Evolutionary conservation across 1,140 invertebrate genomes (phyloP).

Genomic region (Leptonema lineaticorne): DNA sequence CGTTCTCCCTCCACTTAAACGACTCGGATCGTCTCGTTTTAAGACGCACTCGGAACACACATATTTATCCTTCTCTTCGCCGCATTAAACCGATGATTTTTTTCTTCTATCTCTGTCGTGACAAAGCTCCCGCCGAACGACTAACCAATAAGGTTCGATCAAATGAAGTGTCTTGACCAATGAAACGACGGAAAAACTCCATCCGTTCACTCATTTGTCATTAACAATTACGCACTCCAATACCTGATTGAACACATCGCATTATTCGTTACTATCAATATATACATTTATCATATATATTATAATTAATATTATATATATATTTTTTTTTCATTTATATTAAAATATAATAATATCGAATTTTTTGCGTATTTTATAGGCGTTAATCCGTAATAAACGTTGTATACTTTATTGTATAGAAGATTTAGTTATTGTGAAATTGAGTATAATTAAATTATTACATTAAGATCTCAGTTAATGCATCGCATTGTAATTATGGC

Average conservation of each 20-base stretch:
- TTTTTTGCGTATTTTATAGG: too few species aligned
- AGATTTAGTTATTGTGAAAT: too few species aligned
- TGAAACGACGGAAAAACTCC: conserved; percentile 15
- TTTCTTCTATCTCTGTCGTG: conserved; percentile 10
- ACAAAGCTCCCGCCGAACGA: neutral
- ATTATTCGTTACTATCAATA: too few species aligned
- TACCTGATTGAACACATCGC: neutral
- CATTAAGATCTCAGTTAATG: too few species aligned
- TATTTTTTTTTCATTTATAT: too few species aligned
- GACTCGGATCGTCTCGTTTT: neutral
- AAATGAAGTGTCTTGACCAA: conserved; percentile 27
- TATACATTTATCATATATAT: too few species aligned
- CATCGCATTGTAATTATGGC: too few species aligned
- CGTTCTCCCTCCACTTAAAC: conserved; percentile 13
- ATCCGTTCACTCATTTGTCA: conserved; percentile 8
- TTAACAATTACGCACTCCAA: conserved; percentile 12
- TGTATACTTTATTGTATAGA: too few species aligned
- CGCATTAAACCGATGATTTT: neutral
- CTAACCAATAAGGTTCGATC: conserved; percentile 28
- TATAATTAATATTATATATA: too few species aligned
- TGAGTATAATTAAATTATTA: too few species aligned
- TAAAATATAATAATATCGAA: too few species aligned
- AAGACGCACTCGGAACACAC: neutral
- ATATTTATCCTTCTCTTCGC: neutral
- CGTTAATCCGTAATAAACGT: too few species aligned